These are phyloP conservation scores for Morinoia aosen DNA, from an alignment of 2,888 invertebrate species.

Conservation along the genomic window DNA sequence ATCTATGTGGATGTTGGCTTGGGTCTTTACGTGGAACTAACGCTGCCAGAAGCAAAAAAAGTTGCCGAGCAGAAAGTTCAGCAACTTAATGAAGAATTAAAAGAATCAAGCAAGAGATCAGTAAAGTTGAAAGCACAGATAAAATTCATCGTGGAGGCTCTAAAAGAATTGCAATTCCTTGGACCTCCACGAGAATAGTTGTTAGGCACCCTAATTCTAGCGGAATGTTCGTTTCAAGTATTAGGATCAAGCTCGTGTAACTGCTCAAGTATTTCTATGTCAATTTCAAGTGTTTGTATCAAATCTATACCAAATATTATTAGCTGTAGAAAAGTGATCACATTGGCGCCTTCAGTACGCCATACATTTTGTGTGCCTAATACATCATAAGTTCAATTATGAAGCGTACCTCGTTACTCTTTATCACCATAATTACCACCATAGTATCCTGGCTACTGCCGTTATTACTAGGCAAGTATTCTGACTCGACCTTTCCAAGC, in stretches of 20 bases:
- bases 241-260: background rate
- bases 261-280: background rate
- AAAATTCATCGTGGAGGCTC: constrained; percentile 81
- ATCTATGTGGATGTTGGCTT: constrained; percentile 83
- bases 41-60: constrained; percentile 79
- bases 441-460: constrained; percentile 58
- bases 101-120: constrained; percentile 78
- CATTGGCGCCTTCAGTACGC: background rate
- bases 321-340: background rate
- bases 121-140: constrained; percentile 83
- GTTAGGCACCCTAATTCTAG: background rate
- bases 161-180: constrained; percentile 76
- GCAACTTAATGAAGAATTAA: constrained; percentile 77
- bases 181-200: background rate
- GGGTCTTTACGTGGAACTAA: constrained; percentile 82
- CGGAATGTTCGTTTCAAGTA: background rate
- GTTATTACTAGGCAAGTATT: constrained; percentile 59
- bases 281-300: background rate
- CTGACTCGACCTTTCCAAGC: constrained; percentile 58
- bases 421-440: background rate
- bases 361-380: background rate
- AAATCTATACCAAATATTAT: background rate
- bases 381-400: background rate
- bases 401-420: background rate
- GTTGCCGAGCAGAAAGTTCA: constrained; percentile 81